Evolutionary conservation across 2,797 vertebrate genomes (phyloP), one percentile per base, ranked within the genome.

Genomic region (Diglossa cyanea): DNA sequence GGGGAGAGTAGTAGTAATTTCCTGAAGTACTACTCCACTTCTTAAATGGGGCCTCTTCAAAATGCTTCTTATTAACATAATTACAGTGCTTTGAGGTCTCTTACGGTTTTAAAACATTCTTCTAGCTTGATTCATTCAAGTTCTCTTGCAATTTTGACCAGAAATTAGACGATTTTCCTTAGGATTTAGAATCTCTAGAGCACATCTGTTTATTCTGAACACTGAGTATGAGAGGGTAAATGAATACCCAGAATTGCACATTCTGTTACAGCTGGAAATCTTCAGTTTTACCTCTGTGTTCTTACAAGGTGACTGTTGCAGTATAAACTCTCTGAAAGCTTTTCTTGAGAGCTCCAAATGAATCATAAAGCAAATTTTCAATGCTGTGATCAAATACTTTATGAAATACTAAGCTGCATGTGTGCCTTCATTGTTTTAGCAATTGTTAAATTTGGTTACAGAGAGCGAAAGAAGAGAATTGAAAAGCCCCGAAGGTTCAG

Each of bases 401-500:
- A 10, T 58, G 20, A 72, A 89, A 30, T 47, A 23, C 10, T 57
- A n/a, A 80, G 14, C 7, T 79, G 8, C 26, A 2, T 1, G 1
- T 17, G 17, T 37, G 10, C 17, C 28, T 86, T 74, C 33, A 7
- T 13, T 53, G 55, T 81, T 96, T 63, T 65, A 94, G 17, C 60
- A 92, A 63, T 25, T 85, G 63, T 78, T 92, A 45, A 60, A 88
- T 76, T 94, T 94, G 94, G 28, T 96, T 97, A 20, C 93, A 99
- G 99, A 95, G 99, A 99, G 80, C 94, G 98, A 86, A 99, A 99
- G 97, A 99, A 99, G 95, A 98, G 98, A 95, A 96, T 79, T 71
- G 99, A 99, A 77, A 99, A 99, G 96, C 98, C 98, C 17, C 98
- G 98, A 90, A 98, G 97, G 96, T 99, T 99, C 94, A 98, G 98